Evolutionary conservation across 2,888 invertebrate genomes (phyloP), one percentile per base, ranked within the genome.

Genomic region (Oxystoma pomonae): DNA sequence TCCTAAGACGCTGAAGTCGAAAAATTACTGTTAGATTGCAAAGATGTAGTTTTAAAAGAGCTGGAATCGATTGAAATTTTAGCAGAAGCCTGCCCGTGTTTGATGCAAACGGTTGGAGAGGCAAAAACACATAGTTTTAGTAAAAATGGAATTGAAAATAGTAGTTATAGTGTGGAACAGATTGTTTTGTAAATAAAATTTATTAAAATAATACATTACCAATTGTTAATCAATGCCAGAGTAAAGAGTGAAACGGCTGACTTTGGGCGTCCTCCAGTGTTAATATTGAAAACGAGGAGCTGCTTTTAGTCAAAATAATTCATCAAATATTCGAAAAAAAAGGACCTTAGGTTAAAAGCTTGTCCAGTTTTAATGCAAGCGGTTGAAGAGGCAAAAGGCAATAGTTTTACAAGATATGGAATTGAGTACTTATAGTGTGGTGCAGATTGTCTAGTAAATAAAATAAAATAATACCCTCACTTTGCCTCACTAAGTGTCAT

Each of bases 1-100:
- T 86, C 86, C 1, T 86, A 84, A 71, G 87, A 90, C 78, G 75
- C 81, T 1, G 81, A 83, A 68, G 83, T 88, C 3, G 77, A 82
- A 9, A 72, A 77, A 56, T 78, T 83, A 12, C 77, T 90, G 2
- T 74, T 73, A 2, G 78, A 81, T 58, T 81, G 87, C 72, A 78
- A 78, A 55, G 71, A 78, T 1, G 71, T 84, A 1, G 78, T 87
- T 7, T 73, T 80, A 17, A 71, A 77, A 7, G 83, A 85, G 72
- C 81, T 80, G 59, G 68, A 71, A 1, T 75, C 77, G 66, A 69
- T 82, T 16, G 70, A 76, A 1, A 76, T 80, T 50, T 70, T 82
- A 18, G 73, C 80, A 64, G 62, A 72, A 9, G 62, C 82, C 21
- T 67, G 76, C n/a, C 77, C 83, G 1, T 66, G 80, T 49, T 70